phyloP scores from a whole-genome alignment of 2,113 vertebrate species.

The Desmodus rotundus region DNA sequence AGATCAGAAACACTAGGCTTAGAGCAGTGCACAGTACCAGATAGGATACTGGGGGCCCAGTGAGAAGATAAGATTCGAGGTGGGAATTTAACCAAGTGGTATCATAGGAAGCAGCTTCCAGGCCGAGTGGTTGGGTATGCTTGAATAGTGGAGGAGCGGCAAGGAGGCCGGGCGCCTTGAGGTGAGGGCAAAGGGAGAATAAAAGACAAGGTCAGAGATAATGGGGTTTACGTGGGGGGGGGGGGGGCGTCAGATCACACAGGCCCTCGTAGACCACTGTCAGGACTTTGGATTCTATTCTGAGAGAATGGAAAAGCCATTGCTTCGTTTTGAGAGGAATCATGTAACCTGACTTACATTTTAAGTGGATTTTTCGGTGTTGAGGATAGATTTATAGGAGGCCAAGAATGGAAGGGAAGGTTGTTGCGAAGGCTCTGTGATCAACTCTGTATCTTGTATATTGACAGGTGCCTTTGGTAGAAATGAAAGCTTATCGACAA shows the following conservation, averaged over 20 bases:
- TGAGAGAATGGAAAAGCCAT: neutral
- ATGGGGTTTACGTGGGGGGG: accelerated
- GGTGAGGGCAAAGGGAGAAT: neutral
- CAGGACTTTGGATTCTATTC: neutral
- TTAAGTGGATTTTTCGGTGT: neutral
- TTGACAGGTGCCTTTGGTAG: slow-evolving; percentile 81
- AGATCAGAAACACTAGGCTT: neutral
- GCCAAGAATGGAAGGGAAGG: neutral
- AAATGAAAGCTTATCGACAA: slow-evolving; percentile 86
- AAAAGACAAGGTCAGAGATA: no score
- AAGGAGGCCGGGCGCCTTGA: neutral
- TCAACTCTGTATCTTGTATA: neutral
- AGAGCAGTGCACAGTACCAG: neutral
- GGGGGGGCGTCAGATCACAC: neutral
- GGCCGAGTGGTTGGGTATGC: neutral
- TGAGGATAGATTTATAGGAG: neutral
- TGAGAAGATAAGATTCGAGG: neutral
- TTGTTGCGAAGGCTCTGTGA: neutral
- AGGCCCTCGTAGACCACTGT: neutral
- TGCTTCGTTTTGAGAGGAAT: neutral
- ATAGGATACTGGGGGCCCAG: no score
- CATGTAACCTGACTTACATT: neutral
- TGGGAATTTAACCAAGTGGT: neutral
- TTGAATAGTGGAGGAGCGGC: neutral
- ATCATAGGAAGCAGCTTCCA: neutral